These are phyloP conservation scores for Sapayoa aenigma DNA, from an alignment of 2,113 vertebrate species.

Conservation along the genomic window DNA sequence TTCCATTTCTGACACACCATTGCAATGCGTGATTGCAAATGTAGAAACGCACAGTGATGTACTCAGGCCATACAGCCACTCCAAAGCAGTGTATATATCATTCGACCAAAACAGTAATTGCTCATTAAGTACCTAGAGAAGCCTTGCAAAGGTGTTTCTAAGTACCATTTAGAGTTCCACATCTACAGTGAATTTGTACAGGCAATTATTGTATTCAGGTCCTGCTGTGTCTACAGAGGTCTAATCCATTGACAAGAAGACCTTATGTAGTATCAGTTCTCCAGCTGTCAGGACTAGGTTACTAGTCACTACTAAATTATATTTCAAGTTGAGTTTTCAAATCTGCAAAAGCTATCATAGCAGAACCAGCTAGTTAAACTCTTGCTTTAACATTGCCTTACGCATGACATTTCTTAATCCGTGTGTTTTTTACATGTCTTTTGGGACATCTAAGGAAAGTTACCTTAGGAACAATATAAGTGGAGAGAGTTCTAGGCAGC, in stretches of 20 bases:
- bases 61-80: background rate
- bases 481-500: background rate
- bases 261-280: background rate
- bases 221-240: background rate
- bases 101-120: background rate
- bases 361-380: background rate
- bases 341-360: background rate
- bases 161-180: background rate
- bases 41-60: background rate
- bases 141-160: background rate
- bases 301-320: background rate
- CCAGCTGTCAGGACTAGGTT: background rate
- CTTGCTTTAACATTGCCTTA: background rate
- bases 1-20: background rate
- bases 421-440: background rate
- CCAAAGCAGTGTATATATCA: background rate
- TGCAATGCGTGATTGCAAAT: background rate
- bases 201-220: background rate
- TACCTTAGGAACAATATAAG: background rate
- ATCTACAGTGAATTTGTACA: background rate
- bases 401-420: background rate
- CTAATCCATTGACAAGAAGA: background rate
- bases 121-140: background rate
- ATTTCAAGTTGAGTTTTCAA: background rate
- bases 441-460: background rate